Conservation (phyloP, 1,140 invertebrate genomes). For the Pentalonia nigronervosa region DNA sequence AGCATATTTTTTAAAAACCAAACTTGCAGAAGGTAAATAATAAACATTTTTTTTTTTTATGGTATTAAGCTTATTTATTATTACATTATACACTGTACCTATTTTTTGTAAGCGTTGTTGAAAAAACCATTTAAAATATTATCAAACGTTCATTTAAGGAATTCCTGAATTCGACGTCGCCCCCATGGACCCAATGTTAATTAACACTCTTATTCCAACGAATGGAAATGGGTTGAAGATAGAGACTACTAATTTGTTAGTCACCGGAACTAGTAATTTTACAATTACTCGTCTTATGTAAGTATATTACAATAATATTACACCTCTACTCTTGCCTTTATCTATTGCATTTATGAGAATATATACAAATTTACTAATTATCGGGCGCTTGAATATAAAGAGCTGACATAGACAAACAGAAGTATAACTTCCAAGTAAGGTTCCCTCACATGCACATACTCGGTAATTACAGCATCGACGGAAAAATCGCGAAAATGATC, state of each 20-base stretch:
- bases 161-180: slow-evolving; percentile 62
- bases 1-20: slow-evolving; percentile 69
- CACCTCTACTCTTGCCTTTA: background rate
- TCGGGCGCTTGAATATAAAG: background rate
- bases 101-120: background rate
- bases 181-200: slow-evolving; percentile 64
- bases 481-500: slow-evolving; percentile 69
- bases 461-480: slow-evolving; percentile 72
- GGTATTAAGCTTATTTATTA: background rate
- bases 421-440: slow-evolving; percentile 69
- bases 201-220: slow-evolving; percentile 71
- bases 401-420: slow-evolving; percentile 61
- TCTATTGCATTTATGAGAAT: background rate
- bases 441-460: slow-evolving; percentile 68
- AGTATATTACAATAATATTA: slow-evolving; percentile 61
- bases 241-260: slow-evolving; percentile 70
- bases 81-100: background rate
- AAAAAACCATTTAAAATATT: background rate
- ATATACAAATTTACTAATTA: background rate
- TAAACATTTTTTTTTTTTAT: background rate
- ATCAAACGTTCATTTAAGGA: slow-evolving; percentile 57
- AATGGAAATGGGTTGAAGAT: slow-evolving; percentile 67
- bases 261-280: slow-evolving; percentile 71
- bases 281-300: slow-evolving; percentile 68
- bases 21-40: slow-evolving; percentile 68